Conservation (phyloP, 2,113 vertebrate species). For the Tachysurus vachellii region DNA sequence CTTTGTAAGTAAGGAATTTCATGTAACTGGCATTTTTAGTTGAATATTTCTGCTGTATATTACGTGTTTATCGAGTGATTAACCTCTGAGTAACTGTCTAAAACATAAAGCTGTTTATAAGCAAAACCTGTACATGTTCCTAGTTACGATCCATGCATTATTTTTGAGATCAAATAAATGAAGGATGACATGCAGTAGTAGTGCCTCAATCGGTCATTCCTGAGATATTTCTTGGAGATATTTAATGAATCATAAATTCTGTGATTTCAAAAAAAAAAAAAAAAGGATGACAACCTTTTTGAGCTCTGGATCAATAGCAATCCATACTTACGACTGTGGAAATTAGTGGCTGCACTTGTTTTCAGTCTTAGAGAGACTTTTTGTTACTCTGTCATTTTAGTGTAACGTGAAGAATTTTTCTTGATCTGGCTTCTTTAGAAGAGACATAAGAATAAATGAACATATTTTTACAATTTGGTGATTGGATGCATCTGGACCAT, state of each 20-base stretch:
- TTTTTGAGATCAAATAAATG: too few species aligned
- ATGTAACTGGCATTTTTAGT: not conserved
- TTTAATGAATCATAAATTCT: not conserved
- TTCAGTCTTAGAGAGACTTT: not conserved
- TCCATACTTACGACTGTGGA: not conserved
- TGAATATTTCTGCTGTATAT: too few species aligned
- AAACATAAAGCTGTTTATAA: too few species aligned
- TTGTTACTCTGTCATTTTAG: not conserved
- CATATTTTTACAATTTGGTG: not conserved
- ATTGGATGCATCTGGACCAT: not conserved
- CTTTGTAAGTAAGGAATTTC: not conserved
- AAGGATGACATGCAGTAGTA: too few species aligned
- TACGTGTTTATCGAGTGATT: too few species aligned
- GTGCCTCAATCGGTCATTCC: too few species aligned
- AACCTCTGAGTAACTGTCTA: too few species aligned
- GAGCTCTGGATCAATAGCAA: not conserved
- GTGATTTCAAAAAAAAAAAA: not conserved
- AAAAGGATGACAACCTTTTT: not conserved
- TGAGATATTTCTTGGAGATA: not conserved
- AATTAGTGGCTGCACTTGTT: not conserved
- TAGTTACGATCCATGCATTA: too few species aligned
- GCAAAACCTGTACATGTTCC: too few species aligned
- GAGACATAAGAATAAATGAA: not conserved
- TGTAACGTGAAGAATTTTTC: not conserved
- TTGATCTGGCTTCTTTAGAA: not conserved